Evolutionary conservation across 2,888 invertebrate genomes (phyloP), one percentile per base, ranked within the genome.

Genomic region (Thumatha senex): DNA sequence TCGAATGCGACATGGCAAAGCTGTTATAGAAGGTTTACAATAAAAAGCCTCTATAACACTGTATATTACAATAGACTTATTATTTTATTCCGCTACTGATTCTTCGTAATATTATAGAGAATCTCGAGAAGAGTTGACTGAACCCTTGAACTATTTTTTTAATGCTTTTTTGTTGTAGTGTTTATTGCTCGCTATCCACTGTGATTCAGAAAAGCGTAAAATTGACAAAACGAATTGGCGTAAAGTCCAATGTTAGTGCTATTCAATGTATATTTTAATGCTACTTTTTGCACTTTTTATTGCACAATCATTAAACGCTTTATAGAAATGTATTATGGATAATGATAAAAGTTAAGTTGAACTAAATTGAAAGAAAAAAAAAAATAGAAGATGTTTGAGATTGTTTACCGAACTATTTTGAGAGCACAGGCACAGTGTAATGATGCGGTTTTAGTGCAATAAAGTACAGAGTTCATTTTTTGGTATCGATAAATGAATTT

Each of bases 181-280:
- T 69, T 68, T 70, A 64, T 61, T 67, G 65, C 66, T 61, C 67
- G 66, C 65, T 63, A 59, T 68, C 63, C 66, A 62, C 61, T 72
- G 18, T 24, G 62, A 63, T 67, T 76, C 68, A 63, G 66, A 69
- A 74, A 50, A 66, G 72, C 78, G 78, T 80, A 72, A 80, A 82
- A 82, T 82, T 70, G 67, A 70, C 66, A 71, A 67, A 81, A 78
- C 79, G 74, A 81, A 80, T 80, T 59, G 62, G 49, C 40, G 63
- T 63, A 70, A 70, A 69, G 66, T 63, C 18, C 18, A 24, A 5
- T 65, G 63, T 70, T 63, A 54, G 62, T 59, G 46, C 58, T 31
- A 67, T 63, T 63, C 63, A 46, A 61, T 63, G 47, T 54, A 43
- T 64, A 43, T 44, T 35, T 58, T 63, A 54, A 46, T 52, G 53